Evolutionary conservation across 2,888 invertebrate genomes (phyloP), one percentile per base, ranked within the genome.

Genomic region (Nemapogon koenigi): DNA sequence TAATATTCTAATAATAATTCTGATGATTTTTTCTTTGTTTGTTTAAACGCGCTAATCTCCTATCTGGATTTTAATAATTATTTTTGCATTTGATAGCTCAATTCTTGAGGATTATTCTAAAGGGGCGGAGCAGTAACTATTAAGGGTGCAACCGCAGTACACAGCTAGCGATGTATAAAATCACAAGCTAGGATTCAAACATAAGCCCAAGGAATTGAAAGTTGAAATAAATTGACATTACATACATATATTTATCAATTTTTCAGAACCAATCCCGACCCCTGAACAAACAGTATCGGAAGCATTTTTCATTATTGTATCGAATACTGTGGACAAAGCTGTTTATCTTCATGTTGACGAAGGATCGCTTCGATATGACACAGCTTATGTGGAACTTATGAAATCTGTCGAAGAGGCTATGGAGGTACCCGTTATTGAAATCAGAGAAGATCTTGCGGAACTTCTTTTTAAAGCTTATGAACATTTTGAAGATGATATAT

Each of bases 381-480:
- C 65, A 0, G 73, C 73, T 0, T 76, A 67, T 35, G 65, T 75
- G 2, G 71, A 70, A 41, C 46, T 78, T 0, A 45, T 39, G 37
- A 65, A 60, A 17, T 62, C 61, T 1, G 70, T 75, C 0, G 76
- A 78, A 46, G 46, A 52, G 17, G 71, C 73, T 0, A 76, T 78
- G 76, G 76, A 78, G 43, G 55, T 73, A 38, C 69, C 76, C 0
- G 72, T 78, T 1, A 45, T 55, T 3, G 63, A 63, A 1, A 63
- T 78, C 26, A 53, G 46, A 33, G 46, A 55, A 40, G 76, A 78
- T 18, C 67, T 78, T 10, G 62, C 57, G 0, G 44, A 54, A 2
- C 43, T 76, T 0, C 57, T 59, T 28, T 50, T 41, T n/a, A 53
- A 54, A 1, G 61, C 75, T 1, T 76, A 58, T 36, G 51, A 49